phyloP scores from a whole-genome alignment of 1,140 invertebrate genomes.

The Ostrea edulis region DNA sequence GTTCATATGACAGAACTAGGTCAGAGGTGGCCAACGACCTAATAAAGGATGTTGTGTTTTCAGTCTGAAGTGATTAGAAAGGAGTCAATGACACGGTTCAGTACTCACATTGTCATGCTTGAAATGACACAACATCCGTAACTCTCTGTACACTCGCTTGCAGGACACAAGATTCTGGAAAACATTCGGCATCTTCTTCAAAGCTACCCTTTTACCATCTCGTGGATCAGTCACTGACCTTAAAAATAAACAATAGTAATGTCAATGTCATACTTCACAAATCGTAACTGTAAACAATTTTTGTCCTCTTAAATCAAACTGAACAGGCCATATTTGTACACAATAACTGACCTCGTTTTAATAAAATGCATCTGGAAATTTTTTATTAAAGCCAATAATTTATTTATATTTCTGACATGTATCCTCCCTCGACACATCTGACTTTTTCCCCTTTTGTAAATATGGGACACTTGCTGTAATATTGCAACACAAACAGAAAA shows the following conservation, averaged over 20 bases:
- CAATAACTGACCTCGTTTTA: too few species aligned
- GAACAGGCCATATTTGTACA: too few species aligned
- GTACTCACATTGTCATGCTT: constrained; percentile 99
- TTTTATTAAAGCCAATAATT: too few species aligned
- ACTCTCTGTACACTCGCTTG: constrained; percentile 98
- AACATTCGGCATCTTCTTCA: constrained; percentile 99
- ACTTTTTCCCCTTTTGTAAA: too few species aligned
- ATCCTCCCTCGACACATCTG: too few species aligned
- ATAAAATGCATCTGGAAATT: too few species aligned
- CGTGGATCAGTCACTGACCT: constrained; percentile 99
- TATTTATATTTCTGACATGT: too few species aligned
- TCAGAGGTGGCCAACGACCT: constrained; percentile 32
- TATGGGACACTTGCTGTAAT: too few species aligned
- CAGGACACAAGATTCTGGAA: constrained; percentile 99
- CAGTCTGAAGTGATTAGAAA: neutral
- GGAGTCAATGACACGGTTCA: neutral
- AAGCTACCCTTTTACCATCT: constrained; percentile 96
- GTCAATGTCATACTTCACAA: neutral
- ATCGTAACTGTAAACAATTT: neutral
- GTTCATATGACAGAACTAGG: constrained; percentile 14
- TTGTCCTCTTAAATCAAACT: too few species aligned
- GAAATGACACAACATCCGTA: constrained; percentile 99
- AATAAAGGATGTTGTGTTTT: constrained; percentile 26
- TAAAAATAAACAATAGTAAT: constrained; percentile 71
- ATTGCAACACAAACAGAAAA: too few species aligned